Evolutionary conservation across 2,113 vertebrate species (phyloP), one percentile per base, ranked within the genome.

Genomic region (Bungarus multicinctus): DNA sequence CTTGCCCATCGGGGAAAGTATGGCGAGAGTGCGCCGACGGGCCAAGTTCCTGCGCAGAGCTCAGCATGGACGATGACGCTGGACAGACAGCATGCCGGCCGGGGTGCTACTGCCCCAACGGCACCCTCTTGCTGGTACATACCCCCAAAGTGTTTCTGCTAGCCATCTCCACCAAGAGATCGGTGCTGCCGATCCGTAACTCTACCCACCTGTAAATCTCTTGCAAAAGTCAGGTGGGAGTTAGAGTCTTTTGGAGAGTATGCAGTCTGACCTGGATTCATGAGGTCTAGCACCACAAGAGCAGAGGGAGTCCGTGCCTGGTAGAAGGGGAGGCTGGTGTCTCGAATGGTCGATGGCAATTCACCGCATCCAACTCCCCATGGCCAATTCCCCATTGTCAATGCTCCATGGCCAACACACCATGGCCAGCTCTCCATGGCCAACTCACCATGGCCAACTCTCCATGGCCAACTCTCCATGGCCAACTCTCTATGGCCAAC

Each of bases 61-160:
- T 99, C 57, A 95, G 95, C 0, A 16, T 91, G 23, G 95, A 95
- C 0, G 55, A 53, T 2, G 20, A 0, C 1, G 0, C 6, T 0
- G 16, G 94, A 0, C 93, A 96, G 87, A 92, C 93, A 57, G 98
- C 97, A 93, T 99, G 98, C 94, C 98, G 94, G 0, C 94, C 98
- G 0, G 98, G 98, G 89, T 99, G 98, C 95, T 98, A 98, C 96
- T 99, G 98, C 96, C 97, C 96, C 4, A 57, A 89, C 0, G 97
- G 97, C 30, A 94, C 92, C 5, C 55, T 98, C 6, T 95, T 98
- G 74, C 97, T 99, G 97, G 98, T 99, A 91, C 94, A 95, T 39
- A 10, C 1, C 7, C 4, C 47, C 47, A 50, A 22, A 34, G 34
- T 0, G 9, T 81, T n/a, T 23, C 16, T 0, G 0, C 4, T 1